Base-by-base conservation (phyloP, 64 coral and sea anemone species). In the Montipora cactus region DNA sequence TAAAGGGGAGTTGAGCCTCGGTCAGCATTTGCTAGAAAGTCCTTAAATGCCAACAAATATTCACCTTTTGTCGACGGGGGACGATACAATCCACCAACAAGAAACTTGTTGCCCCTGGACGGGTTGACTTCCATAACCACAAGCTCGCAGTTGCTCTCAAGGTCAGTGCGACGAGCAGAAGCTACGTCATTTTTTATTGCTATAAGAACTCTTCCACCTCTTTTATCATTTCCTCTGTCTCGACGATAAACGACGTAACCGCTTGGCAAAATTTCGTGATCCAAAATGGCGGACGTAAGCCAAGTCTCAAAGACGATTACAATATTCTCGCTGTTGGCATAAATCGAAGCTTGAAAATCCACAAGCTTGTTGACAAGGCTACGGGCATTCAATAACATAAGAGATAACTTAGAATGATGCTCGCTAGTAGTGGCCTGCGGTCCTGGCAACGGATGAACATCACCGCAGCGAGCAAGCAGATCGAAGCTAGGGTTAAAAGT, bases 161-260 rank as follows among this genome's bases (percentile, higher is more conserved):
- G 14, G 23, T 59, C 50, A 59, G 51, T 11, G n/a, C 80, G 9
- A 82, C 51, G 80, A 4, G 28, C 51, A 15, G 80, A 82, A 18
- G 16, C 23, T 5, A 82, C 23, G 23, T 82, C 13, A 25, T 59
- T 20, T 59, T 82, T 82, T 51, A 82, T 59, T 2, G 80, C 80
- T 5, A 82, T 82, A 11, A 82, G 51, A 82, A 82, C 80, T 59
- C 80, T 53, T 82, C 80, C 80, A 59, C 80, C 80, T 82, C 50
- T 82, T 51, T 4, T 82, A 59, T 82, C 77, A 4, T 55, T 53
- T 82, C 23, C 51, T 20, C 80, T 82, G 49, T 82, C 80, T 82
- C 53, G 80, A 59, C 80, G 51, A 82, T 82, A 82, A 53, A 82
- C 49, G 51, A 7, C 23, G 18, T 59, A 82, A 59, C 80, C 15